Conservation (phyloP, 2,888 invertebrate species). For the Drosophila borborema region DNA sequence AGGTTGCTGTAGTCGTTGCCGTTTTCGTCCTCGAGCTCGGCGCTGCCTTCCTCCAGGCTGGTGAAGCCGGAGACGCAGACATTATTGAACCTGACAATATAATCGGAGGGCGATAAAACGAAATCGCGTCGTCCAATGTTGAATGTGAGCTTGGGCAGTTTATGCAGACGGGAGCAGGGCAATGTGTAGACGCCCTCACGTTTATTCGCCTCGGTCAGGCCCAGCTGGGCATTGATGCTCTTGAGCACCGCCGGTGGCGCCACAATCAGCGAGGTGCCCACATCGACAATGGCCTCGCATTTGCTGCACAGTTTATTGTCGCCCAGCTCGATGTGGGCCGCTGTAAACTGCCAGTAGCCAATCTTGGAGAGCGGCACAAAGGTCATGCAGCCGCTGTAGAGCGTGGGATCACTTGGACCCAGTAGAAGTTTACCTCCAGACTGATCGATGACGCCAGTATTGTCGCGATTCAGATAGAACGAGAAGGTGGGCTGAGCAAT, state of each 20-base stretch:
- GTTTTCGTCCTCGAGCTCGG: constrained; percentile 19
- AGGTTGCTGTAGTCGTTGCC: constrained; percentile 83
- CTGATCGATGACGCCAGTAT: constrained; percentile 86
- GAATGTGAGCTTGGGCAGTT: constrained; percentile 91
- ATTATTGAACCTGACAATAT: constrained; percentile 88
- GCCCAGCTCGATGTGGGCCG: constrained; percentile 87
- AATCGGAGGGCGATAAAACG: constrained; percentile 91
- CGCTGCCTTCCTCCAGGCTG: constrained; percentile 88
- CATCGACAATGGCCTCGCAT: constrained; percentile 97
- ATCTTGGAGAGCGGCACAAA: constrained; percentile 92
- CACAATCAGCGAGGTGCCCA: constrained; percentile 96
- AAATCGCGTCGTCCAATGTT: constrained; percentile 90
- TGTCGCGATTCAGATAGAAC: constrained; percentile 94
- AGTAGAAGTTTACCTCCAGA: constrained; percentile 94
- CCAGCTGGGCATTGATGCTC: constrained; percentile 39
- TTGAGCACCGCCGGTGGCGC: constrained; percentile 85
- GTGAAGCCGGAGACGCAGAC: constrained; percentile 96
- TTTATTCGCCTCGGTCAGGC: constrained; percentile 22
- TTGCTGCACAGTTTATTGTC: constrained; percentile 87
- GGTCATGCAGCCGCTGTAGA: constrained; percentile 88
- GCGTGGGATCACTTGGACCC: constrained; percentile 95
- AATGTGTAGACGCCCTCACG: constrained; percentile 91
- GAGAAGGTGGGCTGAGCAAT: constrained; percentile 92
- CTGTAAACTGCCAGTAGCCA: constrained; percentile 98
- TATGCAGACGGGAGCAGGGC: constrained; percentile 90